Conservation (phyloP, 2,888 invertebrate genomes). For the Meghimatium bilineatum region DNA sequence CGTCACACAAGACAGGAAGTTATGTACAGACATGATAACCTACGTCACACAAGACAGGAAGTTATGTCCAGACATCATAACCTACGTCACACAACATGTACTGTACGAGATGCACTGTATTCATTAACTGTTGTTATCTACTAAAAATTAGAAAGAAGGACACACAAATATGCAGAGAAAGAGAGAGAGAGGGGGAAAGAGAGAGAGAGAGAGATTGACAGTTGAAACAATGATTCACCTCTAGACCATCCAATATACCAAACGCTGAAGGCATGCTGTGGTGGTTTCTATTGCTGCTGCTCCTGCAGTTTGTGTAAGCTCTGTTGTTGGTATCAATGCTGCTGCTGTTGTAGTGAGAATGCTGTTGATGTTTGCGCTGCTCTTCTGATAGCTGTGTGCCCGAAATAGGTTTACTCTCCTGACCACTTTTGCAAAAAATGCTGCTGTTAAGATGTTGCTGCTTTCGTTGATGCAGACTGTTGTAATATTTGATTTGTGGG, state of each 20-base stretch:
- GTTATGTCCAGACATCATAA: no score
- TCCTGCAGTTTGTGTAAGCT: background rate
- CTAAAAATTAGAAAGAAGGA: background rate
- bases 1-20: no score
- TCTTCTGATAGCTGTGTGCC: background rate
- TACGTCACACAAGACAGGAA: no score
- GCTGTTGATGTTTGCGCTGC: constrained; percentile 18
- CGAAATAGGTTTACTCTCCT: background rate
- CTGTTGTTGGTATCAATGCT: background rate
- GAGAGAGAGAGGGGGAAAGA: background rate
- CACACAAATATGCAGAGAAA: background rate
- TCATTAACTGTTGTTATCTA: no score
- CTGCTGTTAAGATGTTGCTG: background rate
- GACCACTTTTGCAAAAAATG: no score
- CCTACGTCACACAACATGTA: no score
- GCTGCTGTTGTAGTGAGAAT: background rate
- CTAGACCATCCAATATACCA: constrained; percentile 35
- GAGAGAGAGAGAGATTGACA: background rate
- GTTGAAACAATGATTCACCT: background rate
- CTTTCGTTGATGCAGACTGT: background rate
- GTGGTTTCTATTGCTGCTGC: background rate
- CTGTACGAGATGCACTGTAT: no score
- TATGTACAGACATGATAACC: no score
- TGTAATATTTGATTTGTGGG: background rate
- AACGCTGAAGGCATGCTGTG: constrained; percentile 43